phyloP scores from a whole-genome alignment of 1,140 invertebrate genomes.

The Aphelenchoides besseyi region DNA sequence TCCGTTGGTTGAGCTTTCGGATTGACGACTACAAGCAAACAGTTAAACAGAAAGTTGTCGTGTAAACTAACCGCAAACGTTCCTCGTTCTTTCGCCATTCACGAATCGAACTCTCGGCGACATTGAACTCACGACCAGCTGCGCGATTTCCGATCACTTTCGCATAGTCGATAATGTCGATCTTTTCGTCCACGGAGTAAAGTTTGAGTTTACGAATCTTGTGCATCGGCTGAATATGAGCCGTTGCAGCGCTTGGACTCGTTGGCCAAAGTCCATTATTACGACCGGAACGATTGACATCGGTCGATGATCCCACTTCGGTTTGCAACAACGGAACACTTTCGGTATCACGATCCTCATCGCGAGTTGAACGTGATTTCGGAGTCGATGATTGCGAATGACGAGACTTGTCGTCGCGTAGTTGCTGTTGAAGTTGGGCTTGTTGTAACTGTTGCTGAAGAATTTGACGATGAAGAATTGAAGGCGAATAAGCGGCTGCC shows the following conservation, averaged over 20 bases:
- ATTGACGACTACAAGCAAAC: slow-evolving; percentile 29
- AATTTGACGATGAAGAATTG: background rate
- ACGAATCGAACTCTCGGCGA: slow-evolving; percentile 54
- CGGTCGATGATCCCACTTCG: background rate
- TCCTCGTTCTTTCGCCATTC: slow-evolving; percentile 59
- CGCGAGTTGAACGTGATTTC: background rate
- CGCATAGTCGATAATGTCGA: slow-evolving; percentile 59
- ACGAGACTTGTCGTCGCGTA: background rate
- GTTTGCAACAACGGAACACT: background rate
- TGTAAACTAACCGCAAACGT: slow-evolving; percentile 42
- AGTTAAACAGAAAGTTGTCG: slow-evolving; percentile 13
- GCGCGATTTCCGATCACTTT: slow-evolving; percentile 59
- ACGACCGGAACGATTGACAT: background rate
- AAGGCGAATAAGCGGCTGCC: slow-evolving; percentile 1
- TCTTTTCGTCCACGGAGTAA: slow-evolving; percentile 54
- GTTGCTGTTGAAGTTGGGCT: background rate
- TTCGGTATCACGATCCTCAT: background rate
- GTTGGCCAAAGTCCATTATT: background rate
- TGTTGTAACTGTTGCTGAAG: slow-evolving; percentile 10
- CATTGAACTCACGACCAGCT: slow-evolving; percentile 58
- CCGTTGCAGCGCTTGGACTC: background rate
- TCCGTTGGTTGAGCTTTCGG: slow-evolving; percentile 33
- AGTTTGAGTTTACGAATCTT: slow-evolving; percentile 46
- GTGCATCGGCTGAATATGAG: background rate
- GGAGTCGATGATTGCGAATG: slow-evolving; percentile 5